Evolutionary conservation across 2,888 invertebrate genomes (phyloP).

Genomic region (Pantelozetes paolii): DNA sequence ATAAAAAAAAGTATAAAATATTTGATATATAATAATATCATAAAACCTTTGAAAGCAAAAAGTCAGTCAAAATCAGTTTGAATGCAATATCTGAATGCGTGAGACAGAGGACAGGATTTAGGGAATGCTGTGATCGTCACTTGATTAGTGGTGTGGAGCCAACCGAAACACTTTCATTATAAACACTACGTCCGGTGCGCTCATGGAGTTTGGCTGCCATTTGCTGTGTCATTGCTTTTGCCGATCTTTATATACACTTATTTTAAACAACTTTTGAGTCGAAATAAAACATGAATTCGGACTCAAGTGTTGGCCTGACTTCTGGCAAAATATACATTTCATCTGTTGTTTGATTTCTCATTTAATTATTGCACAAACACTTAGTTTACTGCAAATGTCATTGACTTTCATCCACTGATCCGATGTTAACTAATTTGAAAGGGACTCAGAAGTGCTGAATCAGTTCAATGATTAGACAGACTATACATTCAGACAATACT

Average conservation of each 20-base stretch:
- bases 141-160: conserved; percentile 43
- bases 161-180: conserved; percentile 38
- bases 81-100: conserved; percentile 20
- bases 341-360: neutral
- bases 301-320: too few relatives aligned
- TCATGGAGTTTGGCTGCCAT: conserved; percentile 25
- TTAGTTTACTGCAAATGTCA: neutral
- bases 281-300: neutral
- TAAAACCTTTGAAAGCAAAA: neutral
- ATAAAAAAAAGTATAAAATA: too few relatives aligned
- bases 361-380: neutral
- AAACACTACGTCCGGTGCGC: conserved; percentile 33
- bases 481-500: neutral
- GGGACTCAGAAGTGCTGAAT: conserved; percentile 18
- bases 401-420: neutral
- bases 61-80: conserved; percentile 25
- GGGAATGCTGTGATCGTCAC: conserved; percentile 32
- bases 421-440: neutral
- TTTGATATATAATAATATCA: neutral
- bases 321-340: too few relatives aligned
- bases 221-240: conserved; percentile 37
- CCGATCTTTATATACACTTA: neutral
- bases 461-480: conserved; percentile 33
- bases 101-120: conserved; percentile 19
- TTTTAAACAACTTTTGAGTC: neutral